Conservation (phyloP, 2,888 invertebrate species). For the Sinelater perroti region DNA sequence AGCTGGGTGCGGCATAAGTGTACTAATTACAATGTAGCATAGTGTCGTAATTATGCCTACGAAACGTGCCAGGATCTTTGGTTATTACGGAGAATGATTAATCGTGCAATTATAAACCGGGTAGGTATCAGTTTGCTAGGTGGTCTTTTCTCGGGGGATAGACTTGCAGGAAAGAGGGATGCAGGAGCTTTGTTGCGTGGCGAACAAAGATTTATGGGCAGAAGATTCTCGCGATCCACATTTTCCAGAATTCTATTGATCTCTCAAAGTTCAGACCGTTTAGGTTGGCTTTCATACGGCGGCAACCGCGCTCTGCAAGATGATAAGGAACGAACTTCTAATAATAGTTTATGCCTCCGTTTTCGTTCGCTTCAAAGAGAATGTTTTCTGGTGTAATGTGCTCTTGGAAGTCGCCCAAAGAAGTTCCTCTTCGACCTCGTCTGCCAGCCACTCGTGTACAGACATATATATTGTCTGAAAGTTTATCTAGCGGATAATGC, state of each 20-base stretch:
- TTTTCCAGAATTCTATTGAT: constrained; percentile 49
- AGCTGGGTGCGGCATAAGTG: constrained; percentile 39
- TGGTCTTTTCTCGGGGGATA: constrained; percentile 42
- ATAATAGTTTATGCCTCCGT: constrained; percentile 46
- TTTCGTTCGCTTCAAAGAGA: constrained; percentile 38
- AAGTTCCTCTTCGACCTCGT: constrained; percentile 25
- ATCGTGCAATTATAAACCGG: constrained; percentile 49
- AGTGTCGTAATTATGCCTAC: constrained; percentile 48
- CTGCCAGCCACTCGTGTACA: constrained; percentile 28
- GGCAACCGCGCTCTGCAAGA: constrained; percentile 40
- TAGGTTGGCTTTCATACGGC: constrained; percentile 51
- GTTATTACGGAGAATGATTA: constrained; percentile 50
- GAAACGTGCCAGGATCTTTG: constrained; percentile 44
- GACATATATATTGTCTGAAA: constrained; percentile 28
- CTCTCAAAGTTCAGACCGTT: constrained; percentile 50
- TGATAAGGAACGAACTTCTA: constrained; percentile 47
- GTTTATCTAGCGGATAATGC: constrained; percentile 35
- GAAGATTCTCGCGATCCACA: constrained; percentile 48
- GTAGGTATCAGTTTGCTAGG: constrained; percentile 50
- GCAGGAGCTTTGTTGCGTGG: constrained; percentile 39
- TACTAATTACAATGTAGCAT: constrained; percentile 41
- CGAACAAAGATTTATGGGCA: constrained; percentile 46
- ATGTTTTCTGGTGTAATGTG: constrained; percentile 37
- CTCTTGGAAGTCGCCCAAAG: constrained; percentile 37
- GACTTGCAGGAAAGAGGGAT: constrained; percentile 36